phyloP scores from a whole-genome alignment of 2,888 invertebrate species.

The Charanyca ferruginea region DNA sequence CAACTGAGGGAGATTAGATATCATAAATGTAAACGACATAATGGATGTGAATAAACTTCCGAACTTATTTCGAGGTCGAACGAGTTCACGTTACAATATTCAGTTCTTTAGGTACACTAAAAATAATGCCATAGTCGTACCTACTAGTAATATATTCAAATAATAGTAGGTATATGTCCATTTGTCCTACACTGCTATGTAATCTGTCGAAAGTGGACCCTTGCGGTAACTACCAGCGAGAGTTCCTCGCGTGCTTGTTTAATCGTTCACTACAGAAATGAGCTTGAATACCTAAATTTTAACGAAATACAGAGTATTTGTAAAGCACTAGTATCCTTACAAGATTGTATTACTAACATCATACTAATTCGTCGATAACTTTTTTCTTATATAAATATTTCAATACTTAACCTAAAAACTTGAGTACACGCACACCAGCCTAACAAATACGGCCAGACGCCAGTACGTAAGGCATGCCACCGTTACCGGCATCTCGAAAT shows the following conservation, averaged over 20 bases:
- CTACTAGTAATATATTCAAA: not conserved
- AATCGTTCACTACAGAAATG: slow-evolving; percentile 1
- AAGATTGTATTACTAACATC: too few species aligned
- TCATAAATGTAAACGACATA: too few species aligned
- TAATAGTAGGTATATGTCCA: not conserved
- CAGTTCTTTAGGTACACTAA: not conserved
- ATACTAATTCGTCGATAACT: too few species aligned
- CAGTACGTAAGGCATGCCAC: too few species aligned
- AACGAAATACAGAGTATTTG: too few species aligned
- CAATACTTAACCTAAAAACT: too few species aligned
- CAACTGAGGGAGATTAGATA: too few species aligned
- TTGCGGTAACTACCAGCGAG: not conserved
- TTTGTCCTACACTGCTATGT: slow-evolving; percentile 4
- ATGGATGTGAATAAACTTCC: not conserved
- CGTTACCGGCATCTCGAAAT: too few species aligned
- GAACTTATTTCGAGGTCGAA: not conserved
- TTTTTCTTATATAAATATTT: too few species aligned
- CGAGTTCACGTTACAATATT: not conserved
- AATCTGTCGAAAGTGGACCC: not conserved
- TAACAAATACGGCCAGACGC: too few species aligned
- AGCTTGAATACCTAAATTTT: not conserved
- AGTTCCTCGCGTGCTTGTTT: slow-evolving; percentile 1
- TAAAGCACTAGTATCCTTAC: too few species aligned
- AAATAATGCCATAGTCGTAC: not conserved
- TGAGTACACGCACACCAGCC: too few species aligned